Evolutionary conservation across 2,888 invertebrate species (phyloP), one percentile per base, ranked within the genome.

Genomic region (Drosophila fulvimacula): DNA sequence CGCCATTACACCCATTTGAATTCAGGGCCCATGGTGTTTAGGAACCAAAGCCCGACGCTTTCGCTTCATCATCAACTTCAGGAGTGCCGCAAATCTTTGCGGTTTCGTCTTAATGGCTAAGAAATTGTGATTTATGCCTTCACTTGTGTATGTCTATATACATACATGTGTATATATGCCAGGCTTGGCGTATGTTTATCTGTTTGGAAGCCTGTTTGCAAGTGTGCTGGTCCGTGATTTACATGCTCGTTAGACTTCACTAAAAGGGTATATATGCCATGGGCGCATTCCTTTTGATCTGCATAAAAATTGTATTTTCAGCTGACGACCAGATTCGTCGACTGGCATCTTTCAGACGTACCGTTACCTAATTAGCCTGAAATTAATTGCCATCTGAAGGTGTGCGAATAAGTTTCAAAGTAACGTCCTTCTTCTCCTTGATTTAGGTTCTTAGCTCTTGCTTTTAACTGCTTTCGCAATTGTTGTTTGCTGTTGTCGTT

Each of bases 61-160:
- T 65, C 70, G 74, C 80, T 77, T 71, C 86, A 85, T 85, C 82
- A 79, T 68, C 80, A 68, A 76, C 67, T 82, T 75, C 77, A 63
- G 72, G 70, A 85, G 79, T 86, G 82, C 77, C 87, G 75, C 84
- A 85, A 88, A 85, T 85, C 89, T 86, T 86, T 88, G 84, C 70
- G 84, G 84, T 86, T 75, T 77, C 77, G 81, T 87, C 89, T 88
- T 85, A 85, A 85, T 85, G 89, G 84, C 87, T 83, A 85, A 85
- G 84, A 88, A 88, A 85, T 85, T 79, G 79, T 79, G 81, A 79
- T 79, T 79, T 79, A 79, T 79, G 79, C 71, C 77, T 73, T 49
- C 58, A 76, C 52, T 76, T 59, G 53, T 69, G n/a, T 58, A 48
- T 61, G 39, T 56, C 30, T 19, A 19, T 15, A 44, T 19, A 19